phyloP scores from a whole-genome alignment of 2,797 vertebrate genomes.

The Peromyscus nudipes region DNA sequence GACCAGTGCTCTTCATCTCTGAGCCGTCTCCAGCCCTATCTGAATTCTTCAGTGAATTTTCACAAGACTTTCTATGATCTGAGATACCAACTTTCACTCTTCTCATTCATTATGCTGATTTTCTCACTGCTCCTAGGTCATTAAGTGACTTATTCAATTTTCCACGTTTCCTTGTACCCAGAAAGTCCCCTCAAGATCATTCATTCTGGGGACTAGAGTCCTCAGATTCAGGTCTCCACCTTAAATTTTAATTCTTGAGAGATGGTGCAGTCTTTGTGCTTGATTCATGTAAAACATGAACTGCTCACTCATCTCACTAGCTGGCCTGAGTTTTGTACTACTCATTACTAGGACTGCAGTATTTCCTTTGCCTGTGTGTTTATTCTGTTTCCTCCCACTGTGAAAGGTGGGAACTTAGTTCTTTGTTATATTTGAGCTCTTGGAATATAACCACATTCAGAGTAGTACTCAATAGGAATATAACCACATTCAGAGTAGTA shows the following conservation, averaged over 20 bases:
- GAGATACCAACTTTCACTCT: not conserved
- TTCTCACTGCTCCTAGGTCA: not conserved
- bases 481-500: not conserved
- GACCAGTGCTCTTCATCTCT: not conserved
- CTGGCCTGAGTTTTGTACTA: constrained; percentile 21
- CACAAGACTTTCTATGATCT: not conserved
- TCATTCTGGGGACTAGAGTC: not conserved
- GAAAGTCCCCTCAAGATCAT: not conserved
- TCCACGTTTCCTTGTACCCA: not conserved
- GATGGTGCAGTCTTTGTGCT: not conserved
- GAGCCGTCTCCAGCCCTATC: not conserved
- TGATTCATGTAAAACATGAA: not conserved
- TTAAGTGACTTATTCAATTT: not conserved
- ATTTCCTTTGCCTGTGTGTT: not conserved
- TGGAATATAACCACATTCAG: constrained; percentile 20
- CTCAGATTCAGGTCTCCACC: not conserved
- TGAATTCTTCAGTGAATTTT: not conserved
- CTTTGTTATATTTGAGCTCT: not conserved
- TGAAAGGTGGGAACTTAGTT: not conserved
- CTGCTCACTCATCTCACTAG: not conserved
- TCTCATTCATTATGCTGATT: not conserved
- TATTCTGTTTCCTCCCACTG: not conserved
- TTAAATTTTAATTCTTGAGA: constrained; percentile 3
- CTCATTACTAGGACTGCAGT: not conserved
- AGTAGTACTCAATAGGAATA: constrained; percentile 17